Base-by-base conservation (phyloP, 2,888 invertebrate species). In the Colostygia pectinataria region DNA sequence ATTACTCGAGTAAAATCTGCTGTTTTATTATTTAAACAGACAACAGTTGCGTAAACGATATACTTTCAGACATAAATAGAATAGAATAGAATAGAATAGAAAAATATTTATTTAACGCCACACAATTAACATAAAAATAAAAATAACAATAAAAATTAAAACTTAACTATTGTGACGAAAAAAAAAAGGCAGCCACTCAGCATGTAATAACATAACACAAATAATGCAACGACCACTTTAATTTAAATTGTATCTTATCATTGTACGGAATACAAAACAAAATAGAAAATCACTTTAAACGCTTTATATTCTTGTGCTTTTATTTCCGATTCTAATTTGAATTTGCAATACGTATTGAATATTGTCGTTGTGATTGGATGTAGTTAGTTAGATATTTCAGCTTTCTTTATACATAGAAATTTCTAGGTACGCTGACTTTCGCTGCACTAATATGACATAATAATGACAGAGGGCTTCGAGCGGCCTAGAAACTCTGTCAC, bases 21-120 rank as follows among this genome's bases (percentile, higher is more conserved):
- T 37, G 8, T 4, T 32, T 27, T 27, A 7, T 15, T 12, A 41
- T 12, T 42, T 14, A 36, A 7, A 36, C 15, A 10, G n/a, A 20
- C 24, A 18, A 23, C 10, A 12, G 15, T 41, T 45, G 36, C 31
- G 40, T 40, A 36, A 41, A 45, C 10, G 20, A 13, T 9, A 25
- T 23, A 37, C 45, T 45, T 41, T 51, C 41, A 27, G 33, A 49
- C 23, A 41, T 51, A 45, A 51, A n/a, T n/a, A n/a, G n/a, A n/a
- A n/a, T n/a, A n/a, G n/a, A n/a, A n/a, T n/a, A n/a, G n/a, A n/a
- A n/a, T n/a, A n/a, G n/a, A n/a, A n/a, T n/a, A n/a, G n/a, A n/a
- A n/a, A n/a, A n/a, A n/a, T n/a, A n/a, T n/a, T n/a, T n/a, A n/a
- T n/a, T n/a, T n/a, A n/a, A n/a, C n/a, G n/a, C n/a, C n/a, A n/a